Base-by-base conservation (phyloP, 2,888 invertebrate genomes). In the Urechis unicinctus region DNA sequence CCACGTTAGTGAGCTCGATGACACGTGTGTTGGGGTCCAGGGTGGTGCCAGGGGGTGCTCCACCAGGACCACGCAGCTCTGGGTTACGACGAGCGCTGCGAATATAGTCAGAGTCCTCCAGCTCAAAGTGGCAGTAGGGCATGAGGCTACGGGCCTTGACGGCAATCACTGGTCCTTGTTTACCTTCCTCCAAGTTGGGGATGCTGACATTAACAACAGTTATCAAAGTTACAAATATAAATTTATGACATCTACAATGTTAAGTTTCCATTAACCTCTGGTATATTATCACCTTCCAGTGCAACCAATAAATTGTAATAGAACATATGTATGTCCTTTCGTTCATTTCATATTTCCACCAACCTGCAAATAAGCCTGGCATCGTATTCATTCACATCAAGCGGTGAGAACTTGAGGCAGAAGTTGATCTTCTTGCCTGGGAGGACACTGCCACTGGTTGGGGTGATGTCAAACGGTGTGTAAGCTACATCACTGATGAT, bases 91-190 rank as follows among this genome's bases (percentile, higher is more conserved):
- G 69, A 22, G 73, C 74, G 48, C 69, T 66, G 24, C 71, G 60
- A 41, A 86, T 69, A 71, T 86, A 86, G 73, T 85, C 84, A 50
- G 83, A 85, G 57, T 84, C 83, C 61, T 84, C 83, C 46, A 86
- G 78, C 61, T 87, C 86, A 65, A 88, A 84, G 71, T 87, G 86
- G 66, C 85, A 86, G 65, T 84, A 84, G 0, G 88, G 86, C 60
- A 86, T 79, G 51, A 86, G 67, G 59, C 87, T 85, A 64, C 82
- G 82, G 0, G 82, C 87, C 45, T 72, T 76, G 43, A 87, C 73
- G 6, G 66, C 66, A 36, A 78, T 60, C 29, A 69, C 69, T 30
- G 74, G 77, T 1, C 72, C 72, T 36, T 69, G 68, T 26, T 66
- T 64, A 5, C 63, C 66, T 49, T 66, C 68, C 54, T 72, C 73